Evolutionary conservation across 2,113 vertebrate genomes (phyloP), one percentile per base, ranked within the genome.

Genomic region (Lycocorax pyrrhopterus): DNA sequence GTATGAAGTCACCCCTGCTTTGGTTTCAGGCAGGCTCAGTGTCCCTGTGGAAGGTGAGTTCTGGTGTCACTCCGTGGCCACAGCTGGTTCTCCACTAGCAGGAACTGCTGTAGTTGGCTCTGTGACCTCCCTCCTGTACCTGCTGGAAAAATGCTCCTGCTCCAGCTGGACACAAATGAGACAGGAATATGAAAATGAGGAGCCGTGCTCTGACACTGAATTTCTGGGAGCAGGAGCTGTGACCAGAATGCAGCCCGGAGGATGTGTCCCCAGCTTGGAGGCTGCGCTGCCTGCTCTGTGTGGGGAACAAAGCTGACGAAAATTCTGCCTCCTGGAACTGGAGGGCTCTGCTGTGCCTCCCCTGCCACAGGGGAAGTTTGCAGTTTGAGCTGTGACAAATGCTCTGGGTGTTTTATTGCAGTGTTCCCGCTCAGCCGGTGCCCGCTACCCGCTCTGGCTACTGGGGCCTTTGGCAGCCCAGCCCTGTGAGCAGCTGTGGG

Each of bases 391-490:
- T 55, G 7, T 26, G 35, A 47, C 59, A 9, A 26, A 26, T 26
- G 68, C 22, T 68, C 22, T 22, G 67, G 35, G 16, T 87, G 35
- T 72, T 87, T 75, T 47, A n/a, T 5, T 26, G 69, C 7, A 6
- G 30, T 51, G 60, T 10, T 73, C 35, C 33, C 4, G 32, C 46
- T 33, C 44, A 35, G 80, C 49, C 9, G 12, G 89, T 7, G 12
- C 39, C 47, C 1, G 5, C 15, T 30, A 5, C 76, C 33, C 0
- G 0, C 6, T 27, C 39, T 33, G 67, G 58, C 30, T 39, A 9
- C 66, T 7, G 4, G 37, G 37, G 53, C 37, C 29, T 25, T n/a
- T 77, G 81, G 71, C 76, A 62, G 0, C 49, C 7, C 13, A 21
- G 14, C 41, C 49, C 33, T 51, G 32, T 22, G 53, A 85, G 74